Evolutionary conservation across 2,113 vertebrate species (phyloP).

Genomic region (Ginglymostoma cirratum): DNA sequence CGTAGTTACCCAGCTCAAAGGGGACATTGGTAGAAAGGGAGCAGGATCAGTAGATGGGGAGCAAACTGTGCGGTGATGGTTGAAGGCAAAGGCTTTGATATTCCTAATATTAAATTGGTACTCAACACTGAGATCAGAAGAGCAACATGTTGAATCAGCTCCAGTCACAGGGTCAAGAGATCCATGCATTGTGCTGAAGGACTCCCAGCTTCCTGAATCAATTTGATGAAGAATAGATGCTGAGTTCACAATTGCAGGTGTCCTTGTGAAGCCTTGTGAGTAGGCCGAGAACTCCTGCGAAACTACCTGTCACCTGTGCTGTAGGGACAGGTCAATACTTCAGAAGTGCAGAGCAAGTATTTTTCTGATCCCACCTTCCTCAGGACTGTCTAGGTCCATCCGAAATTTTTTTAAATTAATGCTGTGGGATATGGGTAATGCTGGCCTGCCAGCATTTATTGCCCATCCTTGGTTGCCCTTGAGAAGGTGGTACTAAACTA

Average conservation of each 20-base stretch:
- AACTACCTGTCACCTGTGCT: not conserved
- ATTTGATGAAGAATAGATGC: not conserved
- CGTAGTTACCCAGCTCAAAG: not conserved
- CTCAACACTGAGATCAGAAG: not conserved
- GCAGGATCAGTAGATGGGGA: not conserved
- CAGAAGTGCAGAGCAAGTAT: not conserved
- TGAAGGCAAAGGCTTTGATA: not conserved
- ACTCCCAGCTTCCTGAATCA: not conserved
- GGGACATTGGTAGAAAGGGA: not conserved
- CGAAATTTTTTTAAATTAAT: not conserved
- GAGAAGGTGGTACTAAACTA: too few relatives aligned
- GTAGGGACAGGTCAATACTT: not conserved
- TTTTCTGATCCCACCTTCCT: not conserved
- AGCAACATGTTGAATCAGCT: not conserved
- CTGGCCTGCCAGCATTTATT: too few relatives aligned
- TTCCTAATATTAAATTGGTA: not conserved
- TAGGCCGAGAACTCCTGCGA: not conserved
- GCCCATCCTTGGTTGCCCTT: too few relatives aligned
- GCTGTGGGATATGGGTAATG: too few relatives aligned
- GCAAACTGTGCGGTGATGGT: not conserved
- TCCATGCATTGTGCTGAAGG: not conserved
- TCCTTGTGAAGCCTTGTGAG: not conserved
- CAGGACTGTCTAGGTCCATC: not conserved
- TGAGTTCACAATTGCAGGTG: not conserved
- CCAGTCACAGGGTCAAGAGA: not conserved